Evolutionary conservation across 1,140 invertebrate genomes (phyloP), one percentile per base, ranked within the genome.

Genomic region (Rhopalosiphum padi): DNA sequence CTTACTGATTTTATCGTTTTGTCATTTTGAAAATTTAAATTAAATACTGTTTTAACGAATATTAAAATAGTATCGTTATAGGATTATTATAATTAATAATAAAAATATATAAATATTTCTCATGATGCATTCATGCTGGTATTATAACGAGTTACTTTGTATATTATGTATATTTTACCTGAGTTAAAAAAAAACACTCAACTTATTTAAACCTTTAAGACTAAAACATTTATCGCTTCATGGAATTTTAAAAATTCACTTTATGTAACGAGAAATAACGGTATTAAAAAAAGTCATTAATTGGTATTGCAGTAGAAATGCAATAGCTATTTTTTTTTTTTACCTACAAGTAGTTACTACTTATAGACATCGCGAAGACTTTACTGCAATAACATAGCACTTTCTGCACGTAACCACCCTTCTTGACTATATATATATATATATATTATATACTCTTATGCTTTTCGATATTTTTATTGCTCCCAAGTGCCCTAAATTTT

Each of bases 381-480:
- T 90, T 60, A 43, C 11, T n/a, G 55, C 53, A 43, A 90, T 68
- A 90, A 68, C 37, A 43, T 21, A 15, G 53, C 23, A 90, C 22
- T 60, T 90, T 41, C 9, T 37, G 6, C 30, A 18, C 25, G 7
- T 43, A 90, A 41, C 23, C 30, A 68, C 21, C 25, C 43, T 43
- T 9, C 35, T 0, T 22, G 41, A 68, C 89, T 55, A 41, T 60
- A 30, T 60, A 60, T 68, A 90, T 43, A 68, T 5, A 41, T 48
- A n/a, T n/a, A n/a, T n/a, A n/a, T 3, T 46, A 87, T 30, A 48
- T 46, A 91, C n/a, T 43, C 51, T 18, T 55, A 93, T 68, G 35
- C 35, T 85, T 93, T 86, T 85, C 77, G 43, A 93, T 93, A 93
- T 93, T 93, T 93, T 93, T 85, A 93, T 93, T 93, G 91, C 82